Evolutionary conservation across 2,797 vertebrate genomes (phyloP).

Genomic region (Myotis myotis): DNA sequence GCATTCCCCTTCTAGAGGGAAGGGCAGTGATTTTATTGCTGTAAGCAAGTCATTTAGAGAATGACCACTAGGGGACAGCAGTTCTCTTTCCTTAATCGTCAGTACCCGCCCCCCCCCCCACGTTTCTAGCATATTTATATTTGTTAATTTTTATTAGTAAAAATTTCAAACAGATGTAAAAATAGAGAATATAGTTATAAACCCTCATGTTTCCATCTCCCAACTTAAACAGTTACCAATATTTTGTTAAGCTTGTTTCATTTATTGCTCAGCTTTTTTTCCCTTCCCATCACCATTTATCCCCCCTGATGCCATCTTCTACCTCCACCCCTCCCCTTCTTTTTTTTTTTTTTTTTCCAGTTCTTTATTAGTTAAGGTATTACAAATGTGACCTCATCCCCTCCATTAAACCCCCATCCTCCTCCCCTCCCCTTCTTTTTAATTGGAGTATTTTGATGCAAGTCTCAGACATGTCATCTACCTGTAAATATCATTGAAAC

Average conservation of each 20-base stretch:
- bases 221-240: neutral
- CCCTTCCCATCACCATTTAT: neutral
- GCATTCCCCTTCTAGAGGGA: neutral
- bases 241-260: slow-evolving; percentile 11
- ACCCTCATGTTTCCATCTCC: neutral
- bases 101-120: neutral
- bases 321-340: neutral
- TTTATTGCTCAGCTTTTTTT: neutral
- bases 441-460: neutral
- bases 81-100: neutral
- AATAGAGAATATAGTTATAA: slow-evolving; percentile 1
- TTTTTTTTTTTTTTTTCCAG: no score
- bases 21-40: neutral
- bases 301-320: neutral
- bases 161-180: neutral
- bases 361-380: no score
- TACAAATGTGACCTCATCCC: no score
- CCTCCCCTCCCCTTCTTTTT: neutral
- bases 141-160: neutral
- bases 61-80: slow-evolving; percentile 78
- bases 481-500: neutral
- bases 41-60: slow-evolving; percentile 6
- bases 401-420: neutral
- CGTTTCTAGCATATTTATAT: neutral
- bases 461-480: neutral